These are phyloP conservation scores for Lepilemur septentrionalis DNA, from an alignment of 2,797 vertebrate species.

Conservation along the genomic window DNA sequence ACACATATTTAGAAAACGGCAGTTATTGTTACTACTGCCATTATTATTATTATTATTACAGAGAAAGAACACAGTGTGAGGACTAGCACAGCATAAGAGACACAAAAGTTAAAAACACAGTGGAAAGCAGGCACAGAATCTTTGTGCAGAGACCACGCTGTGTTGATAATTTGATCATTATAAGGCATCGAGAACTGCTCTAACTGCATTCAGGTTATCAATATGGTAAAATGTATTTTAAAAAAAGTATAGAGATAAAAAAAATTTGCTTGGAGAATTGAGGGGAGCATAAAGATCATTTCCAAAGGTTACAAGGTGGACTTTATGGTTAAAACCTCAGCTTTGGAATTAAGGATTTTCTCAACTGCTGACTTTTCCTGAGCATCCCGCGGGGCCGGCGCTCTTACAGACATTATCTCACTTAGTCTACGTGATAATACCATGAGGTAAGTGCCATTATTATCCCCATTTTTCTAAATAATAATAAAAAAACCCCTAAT, in stretches of 20 bases:
- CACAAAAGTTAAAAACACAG: neutral
- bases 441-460: neutral
- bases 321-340: neutral
- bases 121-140: neutral
- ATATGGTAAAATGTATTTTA: neutral
- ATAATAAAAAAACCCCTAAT: neutral
- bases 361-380: neutral
- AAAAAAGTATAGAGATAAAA: neutral
- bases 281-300: neutral
- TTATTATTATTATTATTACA: neutral
- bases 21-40: neutral
- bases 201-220: conserved; percentile 10
- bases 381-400: neutral
- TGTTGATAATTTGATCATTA: neutral
- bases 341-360: neutral
- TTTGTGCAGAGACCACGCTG: neutral
- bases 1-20: neutral
- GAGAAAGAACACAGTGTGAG: neutral
- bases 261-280: neutral
- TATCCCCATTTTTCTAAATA: neutral
- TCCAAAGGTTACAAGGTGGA: neutral
- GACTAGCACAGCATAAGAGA: neutral
- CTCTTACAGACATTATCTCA: neutral
- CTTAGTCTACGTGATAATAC: neutral
- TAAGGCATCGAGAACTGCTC: neutral